Evolutionary conservation across 53 echinoderm and acorn worm species (phyloP).

Genomic region (Stichopus horrens): DNA sequence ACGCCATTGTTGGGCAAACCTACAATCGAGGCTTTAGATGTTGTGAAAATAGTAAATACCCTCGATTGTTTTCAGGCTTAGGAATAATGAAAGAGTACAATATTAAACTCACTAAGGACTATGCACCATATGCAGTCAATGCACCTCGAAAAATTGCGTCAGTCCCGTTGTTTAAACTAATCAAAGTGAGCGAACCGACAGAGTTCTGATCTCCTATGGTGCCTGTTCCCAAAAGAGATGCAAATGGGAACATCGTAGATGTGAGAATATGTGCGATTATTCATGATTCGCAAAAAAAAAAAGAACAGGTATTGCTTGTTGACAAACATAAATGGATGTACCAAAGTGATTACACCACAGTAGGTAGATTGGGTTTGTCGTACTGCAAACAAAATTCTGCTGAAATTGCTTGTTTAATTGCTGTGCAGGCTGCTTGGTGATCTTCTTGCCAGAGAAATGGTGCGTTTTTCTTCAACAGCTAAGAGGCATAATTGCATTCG

Average conservation of each 20-base stretch:
- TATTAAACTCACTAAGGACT: background rate
- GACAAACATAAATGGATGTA: too few species aligned
- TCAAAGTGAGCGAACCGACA: slow-evolving; percentile 56
- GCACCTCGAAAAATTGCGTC: slow-evolving; percentile 49
- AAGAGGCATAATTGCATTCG: slow-evolving; percentile 51
- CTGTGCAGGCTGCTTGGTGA: slow-evolving; percentile 37
- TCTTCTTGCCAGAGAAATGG: slow-evolving; percentile 45
- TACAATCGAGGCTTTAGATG: slow-evolving; percentile 51
- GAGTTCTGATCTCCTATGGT: slow-evolving; percentile 69
- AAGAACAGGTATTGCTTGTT: too few species aligned
- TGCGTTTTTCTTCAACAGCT: slow-evolving; percentile 9
- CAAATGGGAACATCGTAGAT: slow-evolving; percentile 13
- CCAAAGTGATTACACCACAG: slow-evolving; percentile 45
- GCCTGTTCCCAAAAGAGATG: slow-evolving; percentile 57
- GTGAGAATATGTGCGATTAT: slow-evolving; percentile 69
- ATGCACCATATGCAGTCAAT: background rate
- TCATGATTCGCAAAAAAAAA: slow-evolving; percentile 50
- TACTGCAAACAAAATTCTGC: slow-evolving; percentile 43
- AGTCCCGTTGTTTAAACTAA: slow-evolving; percentile 64
- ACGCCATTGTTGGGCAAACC: background rate
- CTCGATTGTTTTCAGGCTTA: slow-evolving; percentile 21
- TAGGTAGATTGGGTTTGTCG: slow-evolving; percentile 22
- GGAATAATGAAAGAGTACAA: slow-evolving; percentile 21
- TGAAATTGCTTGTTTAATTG: slow-evolving; percentile 4
- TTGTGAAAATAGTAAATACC: slow-evolving; percentile 8